Evolutionary conservation across 2,113 vertebrate species (phyloP).

Genomic region (Serinus canaria): DNA sequence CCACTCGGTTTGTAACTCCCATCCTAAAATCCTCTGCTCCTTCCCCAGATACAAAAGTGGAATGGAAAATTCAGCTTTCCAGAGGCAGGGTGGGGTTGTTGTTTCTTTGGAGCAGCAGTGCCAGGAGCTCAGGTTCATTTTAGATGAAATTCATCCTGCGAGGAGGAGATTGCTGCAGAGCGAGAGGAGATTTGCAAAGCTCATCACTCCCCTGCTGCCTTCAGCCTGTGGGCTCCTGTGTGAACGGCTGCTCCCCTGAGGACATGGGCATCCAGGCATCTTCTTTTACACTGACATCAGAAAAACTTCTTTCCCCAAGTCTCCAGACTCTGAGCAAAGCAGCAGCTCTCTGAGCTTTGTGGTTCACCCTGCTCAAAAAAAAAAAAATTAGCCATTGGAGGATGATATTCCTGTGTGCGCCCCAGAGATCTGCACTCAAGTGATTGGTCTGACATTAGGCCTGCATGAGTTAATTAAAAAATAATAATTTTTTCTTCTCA

Average conservation of each 20-base stretch:
- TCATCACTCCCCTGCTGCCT: background rate
- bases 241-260: background rate
- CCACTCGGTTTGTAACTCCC: background rate
- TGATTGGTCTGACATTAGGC: background rate
- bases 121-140: background rate
- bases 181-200: background rate
- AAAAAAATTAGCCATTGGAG: background rate
- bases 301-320: background rate
- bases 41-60: background rate
- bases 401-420: rapidly evolving
- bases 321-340: background rate
- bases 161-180: background rate
- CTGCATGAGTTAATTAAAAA: slow-evolving; percentile 22
- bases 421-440: background rate
- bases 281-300: background rate
- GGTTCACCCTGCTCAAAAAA: background rate
- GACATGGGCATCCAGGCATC: background rate
- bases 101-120: background rate
- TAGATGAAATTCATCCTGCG: background rate
- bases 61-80: background rate
- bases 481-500: background rate
- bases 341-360: background rate
- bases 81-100: background rate
- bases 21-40: background rate
- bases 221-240: background rate